phyloP scores from a whole-genome alignment of 2,797 vertebrate species.

The Dipus sagitta region DNA sequence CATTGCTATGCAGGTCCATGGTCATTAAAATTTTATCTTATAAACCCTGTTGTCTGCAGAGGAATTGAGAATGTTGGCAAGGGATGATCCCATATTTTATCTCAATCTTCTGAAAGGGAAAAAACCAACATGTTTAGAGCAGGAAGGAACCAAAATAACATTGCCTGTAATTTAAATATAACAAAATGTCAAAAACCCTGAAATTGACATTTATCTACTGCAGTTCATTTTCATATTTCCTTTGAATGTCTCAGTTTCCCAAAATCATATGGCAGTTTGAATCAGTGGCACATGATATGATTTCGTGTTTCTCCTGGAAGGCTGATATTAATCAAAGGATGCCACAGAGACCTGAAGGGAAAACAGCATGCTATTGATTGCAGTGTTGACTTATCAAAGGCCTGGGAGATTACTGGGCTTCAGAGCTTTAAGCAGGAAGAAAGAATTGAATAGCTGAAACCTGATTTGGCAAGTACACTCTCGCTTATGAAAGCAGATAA shows the following conservation, averaged over 20 bases:
- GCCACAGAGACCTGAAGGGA: slow-evolving; percentile 75
- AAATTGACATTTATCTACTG: slow-evolving; percentile 86
- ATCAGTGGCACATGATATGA: slow-evolving; percentile 82
- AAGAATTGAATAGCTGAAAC: slow-evolving; percentile 69
- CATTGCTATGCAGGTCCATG: slow-evolving; percentile 85
- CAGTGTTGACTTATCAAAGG: slow-evolving; percentile 83
- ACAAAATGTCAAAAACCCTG: slow-evolving; percentile 80
- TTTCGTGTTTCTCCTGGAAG: slow-evolving; percentile 85
- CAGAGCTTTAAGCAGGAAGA: slow-evolving; percentile 65
- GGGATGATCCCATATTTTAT: slow-evolving; percentile 86
- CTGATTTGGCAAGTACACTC: slow-evolving; percentile 70
- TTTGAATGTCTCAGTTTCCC: slow-evolving; percentile 83
- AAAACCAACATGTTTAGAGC: slow-evolving; percentile 84
- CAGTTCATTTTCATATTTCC: slow-evolving; percentile 85
- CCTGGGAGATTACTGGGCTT: slow-evolving; percentile 80
- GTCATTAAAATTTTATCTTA: slow-evolving; percentile 90
- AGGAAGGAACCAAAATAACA: slow-evolving; percentile 84
- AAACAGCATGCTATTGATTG: slow-evolving; percentile 82
- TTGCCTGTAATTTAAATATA: slow-evolving; percentile 87
- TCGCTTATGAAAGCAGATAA: slow-evolving; percentile 60
- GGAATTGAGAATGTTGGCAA: slow-evolving; percentile 86
- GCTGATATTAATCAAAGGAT: slow-evolving; percentile 85
- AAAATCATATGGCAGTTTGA: slow-evolving; percentile 84
- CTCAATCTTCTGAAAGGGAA: slow-evolving; percentile 84
- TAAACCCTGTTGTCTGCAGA: slow-evolving; percentile 86